Evolutionary conservation across 2,113 vertebrate species (phyloP).

Genomic region (Microcebus murinus): DNA sequence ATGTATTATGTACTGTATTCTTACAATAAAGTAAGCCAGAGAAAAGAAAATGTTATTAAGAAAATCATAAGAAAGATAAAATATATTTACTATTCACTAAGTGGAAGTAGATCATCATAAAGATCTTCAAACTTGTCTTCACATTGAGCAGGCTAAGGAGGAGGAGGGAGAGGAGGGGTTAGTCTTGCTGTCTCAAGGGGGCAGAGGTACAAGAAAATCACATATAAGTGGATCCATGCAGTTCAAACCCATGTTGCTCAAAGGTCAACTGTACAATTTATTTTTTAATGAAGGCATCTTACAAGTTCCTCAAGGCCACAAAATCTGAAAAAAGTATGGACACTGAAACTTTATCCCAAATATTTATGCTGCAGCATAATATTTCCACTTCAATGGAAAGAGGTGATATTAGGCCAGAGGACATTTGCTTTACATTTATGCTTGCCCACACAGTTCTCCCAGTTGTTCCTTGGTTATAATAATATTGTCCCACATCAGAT

Average conservation of each 20-base stretch:
- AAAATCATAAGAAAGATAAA: neutral
- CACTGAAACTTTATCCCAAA: neutral
- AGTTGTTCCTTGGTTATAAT: neutral
- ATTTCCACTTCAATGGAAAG: neutral
- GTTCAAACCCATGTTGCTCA: neutral
- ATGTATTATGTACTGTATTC: neutral
- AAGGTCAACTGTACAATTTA: neutral
- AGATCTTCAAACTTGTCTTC: neutral
- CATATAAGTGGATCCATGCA: neutral
- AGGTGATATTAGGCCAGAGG: neutral
- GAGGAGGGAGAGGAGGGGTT: neutral
- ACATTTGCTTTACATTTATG: neutral
- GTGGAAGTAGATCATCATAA: neutral
- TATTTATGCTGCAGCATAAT: neutral
- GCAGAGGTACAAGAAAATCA: neutral
- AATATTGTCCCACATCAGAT: neutral
- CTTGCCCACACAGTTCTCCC: neutral
- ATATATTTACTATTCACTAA: neutral
- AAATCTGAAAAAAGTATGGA: neutral
- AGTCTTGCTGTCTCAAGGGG: neutral
- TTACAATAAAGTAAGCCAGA: neutral
- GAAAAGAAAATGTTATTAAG: neutral
- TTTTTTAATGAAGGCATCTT: neutral
- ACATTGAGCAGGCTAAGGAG: neutral
- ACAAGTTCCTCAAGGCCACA: neutral